Conservation (phyloP, 2,113 vertebrate species). For the Phyllopteryx taeniolatus region DNA sequence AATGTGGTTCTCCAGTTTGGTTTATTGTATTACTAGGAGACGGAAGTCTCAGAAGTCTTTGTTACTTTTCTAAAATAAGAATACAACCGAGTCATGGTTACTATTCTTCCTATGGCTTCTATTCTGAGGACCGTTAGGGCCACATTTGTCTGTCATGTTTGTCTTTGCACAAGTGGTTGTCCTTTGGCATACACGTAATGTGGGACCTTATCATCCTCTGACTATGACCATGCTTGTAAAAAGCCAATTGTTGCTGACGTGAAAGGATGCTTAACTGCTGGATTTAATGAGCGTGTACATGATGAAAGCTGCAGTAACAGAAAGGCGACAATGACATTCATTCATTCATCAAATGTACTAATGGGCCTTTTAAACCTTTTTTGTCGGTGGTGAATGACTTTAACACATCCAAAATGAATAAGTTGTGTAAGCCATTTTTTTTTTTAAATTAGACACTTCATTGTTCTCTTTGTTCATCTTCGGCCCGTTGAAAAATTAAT, state of each 20-base stretch:
- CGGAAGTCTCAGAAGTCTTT: not conserved
- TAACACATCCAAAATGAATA: not conserved
- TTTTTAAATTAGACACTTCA: not conserved
- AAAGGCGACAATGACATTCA: not conserved
- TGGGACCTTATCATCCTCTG: not conserved
- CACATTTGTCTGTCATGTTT: too few relatives aligned
- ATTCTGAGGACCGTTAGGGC: too few relatives aligned
- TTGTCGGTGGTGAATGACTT: not conserved
- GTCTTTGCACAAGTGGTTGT: not conserved
- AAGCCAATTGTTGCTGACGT: not conserved
- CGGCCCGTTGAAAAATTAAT: not conserved
- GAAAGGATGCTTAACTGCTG: not conserved
- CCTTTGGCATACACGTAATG: not conserved
- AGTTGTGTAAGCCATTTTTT: not conserved
- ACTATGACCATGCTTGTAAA: not conserved
- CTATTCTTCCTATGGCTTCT: too few relatives aligned
- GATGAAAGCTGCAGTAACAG: not conserved
- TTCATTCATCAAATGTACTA: not conserved
- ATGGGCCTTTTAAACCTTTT: not conserved
- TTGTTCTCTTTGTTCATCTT: constrained; percentile 6
- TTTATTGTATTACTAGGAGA: too few relatives aligned
- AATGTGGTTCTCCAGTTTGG: too few relatives aligned
- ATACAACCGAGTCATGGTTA: not conserved
- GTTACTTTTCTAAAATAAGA: not conserved
- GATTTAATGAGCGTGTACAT: not conserved